A percentile compares a stretch with the other conserved stretches of the same genome.
Conservation (phyloP, 1,140 invertebrate species). For the Cydia strobilella region DNA sequence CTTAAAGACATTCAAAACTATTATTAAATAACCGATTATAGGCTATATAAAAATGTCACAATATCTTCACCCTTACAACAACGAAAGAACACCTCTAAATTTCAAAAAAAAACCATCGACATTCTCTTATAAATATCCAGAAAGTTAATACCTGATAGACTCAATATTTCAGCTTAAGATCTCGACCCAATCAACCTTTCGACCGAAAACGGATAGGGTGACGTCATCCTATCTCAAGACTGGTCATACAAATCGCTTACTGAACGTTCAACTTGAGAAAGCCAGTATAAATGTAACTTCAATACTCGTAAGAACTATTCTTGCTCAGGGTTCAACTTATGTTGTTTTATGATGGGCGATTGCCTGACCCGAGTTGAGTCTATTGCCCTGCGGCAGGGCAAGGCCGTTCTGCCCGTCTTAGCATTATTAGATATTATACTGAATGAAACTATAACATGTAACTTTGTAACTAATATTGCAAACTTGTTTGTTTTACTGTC, state of each 20-base stretch:
- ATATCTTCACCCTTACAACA: too few relatives aligned
- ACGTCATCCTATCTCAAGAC: background rate
- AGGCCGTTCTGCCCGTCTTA: too few relatives aligned
- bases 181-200: slow-evolving; percentile 7
- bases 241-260: background rate
- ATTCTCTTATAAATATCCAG: background rate
- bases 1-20: too few relatives aligned
- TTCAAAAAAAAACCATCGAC: background rate
- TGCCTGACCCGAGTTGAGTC: background rate
- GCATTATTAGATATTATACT: background rate
- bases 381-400: too few relatives aligned
- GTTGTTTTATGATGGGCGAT: background rate
- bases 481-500: too few relatives aligned
- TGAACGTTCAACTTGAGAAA: background rate
- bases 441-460: background rate
- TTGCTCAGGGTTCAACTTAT: background rate
- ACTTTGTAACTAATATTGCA: too few relatives aligned
- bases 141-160: slow-evolving; percentile 8
- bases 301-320: background rate
- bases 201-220: slow-evolving; percentile 2
- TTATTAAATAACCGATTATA: too few relatives aligned
- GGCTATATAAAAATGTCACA: too few relatives aligned
- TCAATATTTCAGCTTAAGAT: slow-evolving; percentile 13
- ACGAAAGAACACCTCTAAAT: background rate
- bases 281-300: background rate